Evolutionary conservation across 2,888 invertebrate species (phyloP), one percentile per base, ranked within the genome.

Genomic region (Dicranocentrus wangi): DNA sequence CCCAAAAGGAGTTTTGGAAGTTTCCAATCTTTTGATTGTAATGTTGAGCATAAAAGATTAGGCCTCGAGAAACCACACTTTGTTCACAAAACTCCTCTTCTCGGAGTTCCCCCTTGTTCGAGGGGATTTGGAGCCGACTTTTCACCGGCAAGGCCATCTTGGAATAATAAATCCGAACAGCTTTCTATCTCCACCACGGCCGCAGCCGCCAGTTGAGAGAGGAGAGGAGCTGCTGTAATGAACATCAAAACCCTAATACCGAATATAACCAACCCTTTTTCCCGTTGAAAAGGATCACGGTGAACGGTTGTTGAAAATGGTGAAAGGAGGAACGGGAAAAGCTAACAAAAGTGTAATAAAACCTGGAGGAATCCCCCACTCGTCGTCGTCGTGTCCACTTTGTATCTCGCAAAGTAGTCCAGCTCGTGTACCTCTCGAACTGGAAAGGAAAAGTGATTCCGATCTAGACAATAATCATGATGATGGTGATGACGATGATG

Each of bases 11-110:
- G n/a, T n/a, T n/a, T n/a, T 39, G 51, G n/a, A 51, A 13, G n/a
- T 51, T n/a, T n/a, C 10, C 7, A 51, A 13, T 8, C 3, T 51
- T 8, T 13, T 17, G n/a, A n/a, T 51, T 13, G n/a, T 51, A 51
- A 51, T 51, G 17, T 3, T 17, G 5, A 7, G 51, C 7, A 51
- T 7, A 43, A 60, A 71, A 60, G 71, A 71, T 71, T 47, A 58
- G 61, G 60, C 60, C 60, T 60, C 60, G 71, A 60, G 47, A 71
- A 71, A 61, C 71, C 70, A 70, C 70, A 8, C n/a, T n/a, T n/a
- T n/a, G n/a, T n/a, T n/a, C n/a, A n/a, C n/a, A n/a, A n/a, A n/a
- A n/a, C n/a, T n/a, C n/a, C n/a, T n/a, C n/a, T n/a, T n/a, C n/a
- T n/a, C n/a, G n/a, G n/a, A n/a, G n/a, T n/a, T n/a, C n/a, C n/a